Evolutionary conservation across 2,113 vertebrate species (phyloP).

Genomic region (Sula dactylatra): DNA sequence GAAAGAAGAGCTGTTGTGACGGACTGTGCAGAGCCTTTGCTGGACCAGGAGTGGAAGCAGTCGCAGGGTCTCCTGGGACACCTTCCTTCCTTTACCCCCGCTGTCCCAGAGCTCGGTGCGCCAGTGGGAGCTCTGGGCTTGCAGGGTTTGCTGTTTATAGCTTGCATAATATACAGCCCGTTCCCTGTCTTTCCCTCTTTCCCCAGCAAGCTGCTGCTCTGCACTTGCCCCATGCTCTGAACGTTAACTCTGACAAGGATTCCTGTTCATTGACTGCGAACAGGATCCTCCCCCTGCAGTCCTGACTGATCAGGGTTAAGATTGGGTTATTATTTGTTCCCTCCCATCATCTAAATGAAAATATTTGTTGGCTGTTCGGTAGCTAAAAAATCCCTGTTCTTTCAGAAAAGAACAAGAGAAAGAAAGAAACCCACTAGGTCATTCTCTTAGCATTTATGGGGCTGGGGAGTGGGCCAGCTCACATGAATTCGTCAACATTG

Average conservation of each 20-base stretch:
- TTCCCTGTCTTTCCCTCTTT: background rate
- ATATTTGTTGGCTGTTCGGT: background rate
- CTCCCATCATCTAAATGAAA: background rate
- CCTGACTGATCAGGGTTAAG: background rate
- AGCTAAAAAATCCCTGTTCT: background rate
- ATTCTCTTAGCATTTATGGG: background rate
- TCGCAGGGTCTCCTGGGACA: background rate
- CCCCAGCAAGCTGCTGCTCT: background rate
- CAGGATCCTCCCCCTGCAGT: background rate
- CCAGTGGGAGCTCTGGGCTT: background rate
- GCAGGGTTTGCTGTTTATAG: background rate
- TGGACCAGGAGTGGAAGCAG: background rate
- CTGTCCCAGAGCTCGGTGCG: background rate
- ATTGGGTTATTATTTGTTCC: background rate
- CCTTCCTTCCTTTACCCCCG: accelerated
- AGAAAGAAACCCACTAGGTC: background rate
- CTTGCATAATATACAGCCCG: background rate
- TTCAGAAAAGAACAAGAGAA: background rate
- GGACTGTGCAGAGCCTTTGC: background rate
- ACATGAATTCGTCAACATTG: background rate
- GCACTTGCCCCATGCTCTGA: background rate
- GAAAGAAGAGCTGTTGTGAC: background rate
- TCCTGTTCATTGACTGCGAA: background rate
- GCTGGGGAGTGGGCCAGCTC: background rate
- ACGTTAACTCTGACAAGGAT: background rate